Percentiles rank a stretch among this genome's conserved stretches.
Conservation (phyloP, 2,113 vertebrate genomes). For the Odontophorus gujanensis region DNA sequence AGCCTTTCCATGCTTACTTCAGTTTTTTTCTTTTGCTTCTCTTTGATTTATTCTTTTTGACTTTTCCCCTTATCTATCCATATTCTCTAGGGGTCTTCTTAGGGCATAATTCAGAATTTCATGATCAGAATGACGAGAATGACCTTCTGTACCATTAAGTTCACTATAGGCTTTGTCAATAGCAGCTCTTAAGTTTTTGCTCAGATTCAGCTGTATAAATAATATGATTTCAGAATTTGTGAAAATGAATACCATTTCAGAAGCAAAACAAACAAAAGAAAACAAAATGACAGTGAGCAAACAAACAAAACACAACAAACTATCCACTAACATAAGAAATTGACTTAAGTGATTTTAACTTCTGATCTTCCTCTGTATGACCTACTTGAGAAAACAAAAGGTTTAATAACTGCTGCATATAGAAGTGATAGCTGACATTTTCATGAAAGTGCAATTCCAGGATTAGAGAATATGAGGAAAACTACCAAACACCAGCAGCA, state of each 20-base stretch:
- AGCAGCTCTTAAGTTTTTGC: background rate
- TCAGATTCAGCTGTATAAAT: background rate
- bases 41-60: conserved; percentile 66
- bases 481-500: background rate
- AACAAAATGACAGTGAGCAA: too few species aligned
- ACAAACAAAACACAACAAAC: background rate
- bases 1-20: conserved; percentile 27
- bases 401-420: background rate
- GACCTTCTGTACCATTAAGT: conserved; percentile 30
- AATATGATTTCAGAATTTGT: background rate
- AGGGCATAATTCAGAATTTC: conserved; percentile 40
- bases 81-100: conserved; percentile 28
- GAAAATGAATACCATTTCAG: background rate
- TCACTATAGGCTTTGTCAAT: conserved; percentile 42
- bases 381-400: background rate
- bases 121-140: conserved; percentile 46
- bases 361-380: background rate
- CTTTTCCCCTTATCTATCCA: conserved; percentile 9
- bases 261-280: background rate
- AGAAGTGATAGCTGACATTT: background rate
- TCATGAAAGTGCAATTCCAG: background rate
- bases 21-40: conserved; percentile 32
- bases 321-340: background rate
- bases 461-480: background rate
- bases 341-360: background rate